Conservation (phyloP, 2,113 vertebrate species). For the Crotalus horridus region DNA sequence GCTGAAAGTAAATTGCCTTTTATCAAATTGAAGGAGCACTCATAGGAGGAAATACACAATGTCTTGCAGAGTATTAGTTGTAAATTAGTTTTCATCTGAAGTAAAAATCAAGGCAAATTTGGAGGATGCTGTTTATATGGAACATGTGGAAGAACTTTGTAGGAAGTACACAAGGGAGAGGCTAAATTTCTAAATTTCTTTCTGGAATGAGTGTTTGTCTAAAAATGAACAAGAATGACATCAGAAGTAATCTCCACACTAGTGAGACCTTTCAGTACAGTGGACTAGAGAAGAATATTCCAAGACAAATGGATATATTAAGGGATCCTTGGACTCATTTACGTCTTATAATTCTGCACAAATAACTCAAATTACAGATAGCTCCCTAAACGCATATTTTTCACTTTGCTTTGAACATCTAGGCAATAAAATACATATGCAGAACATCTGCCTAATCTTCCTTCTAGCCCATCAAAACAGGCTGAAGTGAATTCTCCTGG, state of each 20-base stretch:
- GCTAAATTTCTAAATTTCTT: neutral
- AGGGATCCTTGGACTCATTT: neutral
- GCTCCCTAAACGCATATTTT: neutral
- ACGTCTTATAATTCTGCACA: neutral
- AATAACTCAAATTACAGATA: neutral
- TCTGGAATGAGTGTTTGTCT: neutral
- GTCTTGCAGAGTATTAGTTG: neutral
- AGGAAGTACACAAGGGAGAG: neutral
- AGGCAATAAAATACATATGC: neutral
- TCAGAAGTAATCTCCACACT: neutral
- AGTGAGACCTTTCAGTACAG: neutral
- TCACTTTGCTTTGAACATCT: neutral
- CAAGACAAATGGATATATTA: neutral
- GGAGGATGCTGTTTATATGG: neutral
- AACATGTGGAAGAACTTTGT: neutral
- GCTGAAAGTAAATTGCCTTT: neutral
- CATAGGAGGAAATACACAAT: neutral
- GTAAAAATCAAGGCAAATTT: neutral
- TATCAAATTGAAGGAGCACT: neutral
- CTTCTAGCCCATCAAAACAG: slow-evolving; percentile 15
- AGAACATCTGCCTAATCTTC: neutral
- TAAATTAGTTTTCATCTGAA: neutral
- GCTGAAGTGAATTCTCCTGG: neutral
- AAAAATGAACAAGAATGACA: neutral
- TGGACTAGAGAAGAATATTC: neutral